Base-by-base conservation (phyloP, 2,113 vertebrate genomes). In the Eudorcas thomsonii region DNA sequence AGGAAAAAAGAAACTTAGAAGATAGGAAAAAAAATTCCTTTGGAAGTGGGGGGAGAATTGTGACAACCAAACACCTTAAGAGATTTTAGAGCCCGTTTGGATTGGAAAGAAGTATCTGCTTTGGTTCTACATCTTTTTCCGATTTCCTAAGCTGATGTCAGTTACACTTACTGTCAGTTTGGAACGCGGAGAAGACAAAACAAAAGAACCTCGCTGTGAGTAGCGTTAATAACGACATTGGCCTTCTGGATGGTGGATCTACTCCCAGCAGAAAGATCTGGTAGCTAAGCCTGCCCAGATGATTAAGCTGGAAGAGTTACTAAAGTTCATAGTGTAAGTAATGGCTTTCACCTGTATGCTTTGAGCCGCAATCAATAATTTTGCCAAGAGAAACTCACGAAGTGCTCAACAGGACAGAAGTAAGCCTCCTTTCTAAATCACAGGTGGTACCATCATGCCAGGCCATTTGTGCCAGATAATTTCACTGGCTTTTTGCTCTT, bases 261-360 rank as follows among this genome's bases (percentile, higher is more conserved):
- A 54, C 86, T 96, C 77, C 85, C 83, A 88, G 30, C 26, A 78
- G 39, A 92, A 62, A 71, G 92, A 91, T 57, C 87, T 94, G 64
- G 92, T 90, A 91, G 97, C 90, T 88, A 28, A 78, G 33, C 23
- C 88, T 84, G 43, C 33, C 87, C 74, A 36, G 62, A 52, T 54
- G 55, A 93, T 43, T 43, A 83, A n/a, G 30, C 55, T 86, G 60
- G 64, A 86, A 84, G 77, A 95, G 43, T 86, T 48, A 25, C 21
- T n/a, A 26, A 77, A 87, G 91, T 93, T 93, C 50, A 43, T 23
- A 43, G 91, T 39, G 90, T 48, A 88, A 93, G 92, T 94, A 97
- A 98, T 94, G 48, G 91, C n/a, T 97, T 98, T 97, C 97, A 98
- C 97, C 96, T 97, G 95, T 50, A 90, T 67, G 91, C 83, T 77